Evolutionary conservation across 2,797 vertebrate species (phyloP).

Genomic region (Neomorphus geoffroyi): DNA sequence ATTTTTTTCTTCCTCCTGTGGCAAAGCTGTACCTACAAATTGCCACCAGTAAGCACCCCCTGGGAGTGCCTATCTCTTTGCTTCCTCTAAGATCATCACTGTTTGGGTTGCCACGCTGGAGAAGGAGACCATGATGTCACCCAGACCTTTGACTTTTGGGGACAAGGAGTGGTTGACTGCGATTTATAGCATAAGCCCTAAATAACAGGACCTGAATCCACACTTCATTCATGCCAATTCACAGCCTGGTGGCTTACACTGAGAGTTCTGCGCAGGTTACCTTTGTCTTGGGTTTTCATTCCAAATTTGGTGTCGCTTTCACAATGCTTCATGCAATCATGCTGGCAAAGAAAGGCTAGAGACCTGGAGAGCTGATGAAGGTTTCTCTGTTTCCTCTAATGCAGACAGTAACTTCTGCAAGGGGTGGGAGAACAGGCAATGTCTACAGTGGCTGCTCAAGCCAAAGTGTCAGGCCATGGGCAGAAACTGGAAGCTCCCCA

Average conservation of each 20-base stretch:
- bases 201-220: not conserved
- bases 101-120: not conserved
- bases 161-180: not conserved
- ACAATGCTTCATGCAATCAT: accelerated
- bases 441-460: not conserved
- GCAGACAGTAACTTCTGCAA: not conserved
- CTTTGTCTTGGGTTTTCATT: not conserved
- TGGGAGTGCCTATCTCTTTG: not conserved
- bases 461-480: not conserved
- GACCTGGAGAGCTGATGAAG: not conserved
- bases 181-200: not conserved
- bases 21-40: not conserved
- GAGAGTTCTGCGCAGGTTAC: not conserved
- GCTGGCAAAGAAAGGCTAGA: not conserved
- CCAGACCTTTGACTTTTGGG: not conserved
- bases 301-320: not conserved
- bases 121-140: not conserved
- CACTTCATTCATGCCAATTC: not conserved
- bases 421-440: not conserved
- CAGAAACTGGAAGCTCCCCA: not conserved
- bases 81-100: not conserved
- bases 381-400: not conserved
- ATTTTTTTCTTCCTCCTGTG: not conserved
- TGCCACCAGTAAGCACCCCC: not conserved
- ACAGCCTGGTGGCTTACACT: not conserved